Evolutionary conservation across 2,113 vertebrate species (phyloP), one percentile per base, ranked within the genome.

Genomic region (Bufo bufo): DNA sequence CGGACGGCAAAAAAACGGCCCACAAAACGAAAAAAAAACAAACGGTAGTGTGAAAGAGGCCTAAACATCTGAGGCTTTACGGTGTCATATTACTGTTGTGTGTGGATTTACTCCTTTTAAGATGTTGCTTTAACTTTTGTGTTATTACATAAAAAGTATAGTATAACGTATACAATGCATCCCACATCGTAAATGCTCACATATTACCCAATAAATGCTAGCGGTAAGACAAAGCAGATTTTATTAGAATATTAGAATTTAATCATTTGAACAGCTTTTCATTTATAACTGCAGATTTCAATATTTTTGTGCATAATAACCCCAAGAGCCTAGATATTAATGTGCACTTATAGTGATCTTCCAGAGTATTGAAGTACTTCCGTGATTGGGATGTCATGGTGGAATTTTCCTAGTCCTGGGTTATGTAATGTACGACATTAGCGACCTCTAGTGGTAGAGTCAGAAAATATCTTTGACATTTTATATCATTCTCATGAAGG

Each of bases 371-470:
- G 75, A 52, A 77, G 52, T 9, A 77, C 75, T 52, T 77, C 49
- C 49, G 74, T 77, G 49, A 77, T 11, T n/a, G 75, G 19, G 45
- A 17, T 20, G 19, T 52, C 47, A n/a, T 77, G 47, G 9, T 77
- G 75, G 75, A 52, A 19, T 77, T 20, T 77, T 52, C 47, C 72
- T n/a, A 52, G 17, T 50, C 10, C 49, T 4, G 9, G 9, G 12
- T n/a, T 50, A 77, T 52, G 20, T 20, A 77, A 52, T 2, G 11
- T 77, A 19, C 52, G 6, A 52, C 75, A 77, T 50, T 20, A 77
- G 75, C 7, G 75, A 77, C 75, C 75, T 77, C 75, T 77, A n/a
- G 75, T 77, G 75, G 71, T 19, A 47, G 19, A 77, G 4, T n/a
- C 49, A n/a, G 75, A 6, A 74, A 74, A 47, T 74, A 49, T 72